These are phyloP conservation scores for Amblyornis subalaris DNA, from an alignment of 2,113 vertebrate species.

Conservation along the genomic window DNA sequence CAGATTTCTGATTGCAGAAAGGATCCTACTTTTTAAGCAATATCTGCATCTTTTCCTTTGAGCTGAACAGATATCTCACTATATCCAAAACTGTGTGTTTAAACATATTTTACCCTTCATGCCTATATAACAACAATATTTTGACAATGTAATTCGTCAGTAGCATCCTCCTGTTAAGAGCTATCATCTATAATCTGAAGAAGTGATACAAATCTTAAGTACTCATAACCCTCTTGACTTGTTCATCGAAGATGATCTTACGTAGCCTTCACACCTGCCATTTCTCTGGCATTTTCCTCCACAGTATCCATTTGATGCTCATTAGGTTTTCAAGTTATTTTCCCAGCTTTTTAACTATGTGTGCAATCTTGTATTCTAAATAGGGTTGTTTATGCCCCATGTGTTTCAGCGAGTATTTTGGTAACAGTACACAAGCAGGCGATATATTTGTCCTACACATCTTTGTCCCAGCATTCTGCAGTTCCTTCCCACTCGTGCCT, in stretches of 20 bases:
- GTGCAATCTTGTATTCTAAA: slow-evolving; percentile 67
- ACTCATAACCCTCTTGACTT: slow-evolving; percentile 54
- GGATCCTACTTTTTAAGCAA: slow-evolving; percentile 45
- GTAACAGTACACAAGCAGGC: slow-evolving; percentile 67
- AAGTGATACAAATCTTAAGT: slow-evolving; percentile 68
- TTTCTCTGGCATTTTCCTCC: slow-evolving; percentile 53
- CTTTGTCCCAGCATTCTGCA: slow-evolving; percentile 68
- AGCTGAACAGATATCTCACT: slow-evolving; percentile 63
- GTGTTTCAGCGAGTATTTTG: slow-evolving; percentile 67
- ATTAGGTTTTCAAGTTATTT: slow-evolving; percentile 61
- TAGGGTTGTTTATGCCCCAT: slow-evolving; percentile 65
- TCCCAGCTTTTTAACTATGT: slow-evolving; percentile 62
- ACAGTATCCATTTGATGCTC: slow-evolving; percentile 61
- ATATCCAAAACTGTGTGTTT: slow-evolving; percentile 66
- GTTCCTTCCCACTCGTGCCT: slow-evolving; percentile 64
- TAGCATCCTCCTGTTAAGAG: slow-evolving; percentile 64
- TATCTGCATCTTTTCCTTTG: slow-evolving; percentile 55
- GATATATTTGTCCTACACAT: slow-evolving; percentile 70
- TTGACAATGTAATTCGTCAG: slow-evolving; percentile 68
- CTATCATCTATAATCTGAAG: slow-evolving; percentile 65
- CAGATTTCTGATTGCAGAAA: neutral
- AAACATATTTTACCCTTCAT: slow-evolving; percentile 70
- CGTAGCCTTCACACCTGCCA: slow-evolving; percentile 54
- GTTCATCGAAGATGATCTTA: slow-evolving; percentile 47
- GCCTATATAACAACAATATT: slow-evolving; percentile 69